A percentile compares a stretch with the other conserved stretches of the same genome.
Evolutionary conservation across 2,888 invertebrate species (phyloP).

Genomic region (Andrena chrysosceles): DNA sequence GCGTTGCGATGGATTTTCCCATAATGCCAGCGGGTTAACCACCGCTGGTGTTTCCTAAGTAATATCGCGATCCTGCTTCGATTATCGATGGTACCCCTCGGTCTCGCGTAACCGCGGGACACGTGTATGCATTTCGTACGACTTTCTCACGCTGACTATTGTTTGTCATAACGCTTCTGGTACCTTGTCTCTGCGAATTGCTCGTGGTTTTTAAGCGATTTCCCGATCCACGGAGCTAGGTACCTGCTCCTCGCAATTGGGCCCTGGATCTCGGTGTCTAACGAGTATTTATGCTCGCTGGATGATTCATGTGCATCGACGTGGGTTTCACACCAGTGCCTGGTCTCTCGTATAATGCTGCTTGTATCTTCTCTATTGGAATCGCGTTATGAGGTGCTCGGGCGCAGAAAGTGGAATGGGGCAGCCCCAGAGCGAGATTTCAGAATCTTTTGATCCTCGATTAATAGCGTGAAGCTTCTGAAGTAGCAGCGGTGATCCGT

Average conservation of each 20-base stretch:
- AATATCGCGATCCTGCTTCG: slow-evolving; percentile 59
- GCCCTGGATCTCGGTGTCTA: neutral
- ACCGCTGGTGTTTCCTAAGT: slow-evolving; percentile 57
- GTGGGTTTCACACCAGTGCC: slow-evolving; percentile 6
- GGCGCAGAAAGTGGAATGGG: neutral
- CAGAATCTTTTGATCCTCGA: too few species aligned
- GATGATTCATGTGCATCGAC: slow-evolving; percentile 9
- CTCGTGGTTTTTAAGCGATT: slow-evolving; percentile 8
- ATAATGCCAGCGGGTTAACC: slow-evolving; percentile 67
- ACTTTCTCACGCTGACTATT: slow-evolving; percentile 57
- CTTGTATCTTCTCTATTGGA: slow-evolving; percentile 6
- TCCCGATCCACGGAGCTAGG: neutral
- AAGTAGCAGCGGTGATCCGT: too few species aligned
- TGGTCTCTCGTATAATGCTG: neutral
- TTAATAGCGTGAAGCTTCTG: too few species aligned
- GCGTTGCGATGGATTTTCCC: slow-evolving; percentile 50
- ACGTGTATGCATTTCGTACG: slow-evolving; percentile 13
- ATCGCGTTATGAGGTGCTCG: neutral
- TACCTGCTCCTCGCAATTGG: too few species aligned
- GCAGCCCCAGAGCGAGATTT: neutral
- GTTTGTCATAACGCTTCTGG: slow-evolving; percentile 34
- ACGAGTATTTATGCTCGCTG: slow-evolving; percentile 23
- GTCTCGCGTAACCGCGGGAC: slow-evolving; percentile 17
- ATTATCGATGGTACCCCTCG: slow-evolving; percentile 36
- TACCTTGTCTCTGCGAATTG: slow-evolving; percentile 20